phyloP scores from a whole-genome alignment of 2,888 invertebrate species.

The Drosophila meridionalis region DNA sequence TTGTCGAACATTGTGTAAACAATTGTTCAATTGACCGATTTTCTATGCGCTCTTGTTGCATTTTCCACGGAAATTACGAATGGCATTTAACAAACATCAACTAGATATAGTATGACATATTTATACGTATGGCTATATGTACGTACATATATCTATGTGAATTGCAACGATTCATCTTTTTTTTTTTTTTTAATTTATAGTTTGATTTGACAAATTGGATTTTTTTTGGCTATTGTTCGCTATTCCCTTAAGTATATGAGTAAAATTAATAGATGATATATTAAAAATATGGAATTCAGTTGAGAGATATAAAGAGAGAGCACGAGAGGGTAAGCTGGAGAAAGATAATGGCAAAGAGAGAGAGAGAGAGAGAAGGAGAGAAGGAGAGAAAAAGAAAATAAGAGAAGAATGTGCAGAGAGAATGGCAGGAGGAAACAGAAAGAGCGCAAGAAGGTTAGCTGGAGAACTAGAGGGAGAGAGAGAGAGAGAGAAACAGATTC shows the following conservation, averaged over 20 bases:
- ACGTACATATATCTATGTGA: not conserved
- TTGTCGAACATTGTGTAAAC: conserved; percentile 47
- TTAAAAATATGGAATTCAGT: not conserved
- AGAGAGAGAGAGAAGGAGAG: not conserved
- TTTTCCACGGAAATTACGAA: conserved; percentile 72
- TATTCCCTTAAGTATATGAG: not conserved
- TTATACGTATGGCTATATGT: not conserved
- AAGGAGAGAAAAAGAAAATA: not conserved
- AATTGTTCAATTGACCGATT: conserved; percentile 59
- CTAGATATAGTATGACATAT: conserved; percentile 29
- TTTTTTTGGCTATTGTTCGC: conserved; percentile 7
- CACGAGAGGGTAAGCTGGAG: not conserved
- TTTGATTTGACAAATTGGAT: conserved; percentile 34
- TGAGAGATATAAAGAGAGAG: not conserved
- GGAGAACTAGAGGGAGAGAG: not conserved
- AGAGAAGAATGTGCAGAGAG: not conserved
- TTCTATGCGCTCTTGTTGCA: conserved; percentile 47
- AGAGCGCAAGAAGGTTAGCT: too few species aligned
- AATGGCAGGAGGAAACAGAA: not conserved
- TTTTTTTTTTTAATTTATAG: not conserved
- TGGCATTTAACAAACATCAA: conserved; percentile 47
- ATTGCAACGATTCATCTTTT: conserved; percentile 16
- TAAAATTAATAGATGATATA: not conserved
- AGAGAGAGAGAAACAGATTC: not conserved
- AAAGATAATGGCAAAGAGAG: not conserved